phyloP scores from a whole-genome alignment of 1,140 invertebrate species.

The Tyrophagus putrescentiae region DNA sequence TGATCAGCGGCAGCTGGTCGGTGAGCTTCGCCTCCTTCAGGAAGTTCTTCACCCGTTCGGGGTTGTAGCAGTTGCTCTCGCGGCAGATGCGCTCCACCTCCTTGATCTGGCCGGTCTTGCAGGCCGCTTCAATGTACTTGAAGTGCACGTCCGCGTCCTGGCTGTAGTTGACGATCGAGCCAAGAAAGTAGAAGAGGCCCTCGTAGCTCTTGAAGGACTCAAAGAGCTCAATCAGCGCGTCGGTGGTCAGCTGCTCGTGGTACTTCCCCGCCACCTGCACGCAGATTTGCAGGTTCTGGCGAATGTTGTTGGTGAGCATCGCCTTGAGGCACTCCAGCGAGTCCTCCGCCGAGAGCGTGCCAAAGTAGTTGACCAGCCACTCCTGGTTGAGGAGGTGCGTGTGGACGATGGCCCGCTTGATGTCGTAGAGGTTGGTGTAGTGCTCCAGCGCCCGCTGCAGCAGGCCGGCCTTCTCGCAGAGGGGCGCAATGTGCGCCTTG shows the following conservation, averaged over 20 bases:
- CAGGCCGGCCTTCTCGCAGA: slow-evolving; percentile 96
- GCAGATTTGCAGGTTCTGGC: slow-evolving; percentile 93
- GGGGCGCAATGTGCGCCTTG: slow-evolving; percentile 85
- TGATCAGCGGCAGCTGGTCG: slow-evolving; percentile 93
- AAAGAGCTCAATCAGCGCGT: slow-evolving; percentile 90
- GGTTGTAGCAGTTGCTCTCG: slow-evolving; percentile 96
- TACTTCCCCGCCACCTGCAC: slow-evolving; percentile 98
- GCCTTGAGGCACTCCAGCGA: slow-evolving; percentile 94
- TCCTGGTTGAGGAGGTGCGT: slow-evolving; percentile 82
- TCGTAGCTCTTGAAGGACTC: slow-evolving; percentile 99
- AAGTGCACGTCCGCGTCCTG: slow-evolving; percentile 99
- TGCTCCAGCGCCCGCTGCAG: slow-evolving; percentile 61
- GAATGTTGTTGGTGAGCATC: slow-evolving; percentile 93
- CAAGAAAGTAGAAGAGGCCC: slow-evolving; percentile 95
- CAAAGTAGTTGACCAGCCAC: slow-evolving; percentile 97
- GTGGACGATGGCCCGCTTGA: slow-evolving; percentile 84
- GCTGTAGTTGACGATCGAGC: slow-evolving; percentile 98
- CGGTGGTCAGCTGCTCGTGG: slow-evolving; percentile 92
- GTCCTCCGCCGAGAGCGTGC: slow-evolving; percentile 92
- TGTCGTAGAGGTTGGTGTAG: slow-evolving; percentile 84
- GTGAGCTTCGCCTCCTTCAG: slow-evolving; percentile 94
- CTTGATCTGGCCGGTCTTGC: slow-evolving; percentile 97
- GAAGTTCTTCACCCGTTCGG: slow-evolving; percentile 98
- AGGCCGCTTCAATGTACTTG: slow-evolving; percentile 92
- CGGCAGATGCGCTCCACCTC: slow-evolving; percentile 98